Evolutionary conservation across 2,113 vertebrate genomes (phyloP), one percentile per base, ranked within the genome.

Genomic region (Brachionichthys hirsutus): DNA sequence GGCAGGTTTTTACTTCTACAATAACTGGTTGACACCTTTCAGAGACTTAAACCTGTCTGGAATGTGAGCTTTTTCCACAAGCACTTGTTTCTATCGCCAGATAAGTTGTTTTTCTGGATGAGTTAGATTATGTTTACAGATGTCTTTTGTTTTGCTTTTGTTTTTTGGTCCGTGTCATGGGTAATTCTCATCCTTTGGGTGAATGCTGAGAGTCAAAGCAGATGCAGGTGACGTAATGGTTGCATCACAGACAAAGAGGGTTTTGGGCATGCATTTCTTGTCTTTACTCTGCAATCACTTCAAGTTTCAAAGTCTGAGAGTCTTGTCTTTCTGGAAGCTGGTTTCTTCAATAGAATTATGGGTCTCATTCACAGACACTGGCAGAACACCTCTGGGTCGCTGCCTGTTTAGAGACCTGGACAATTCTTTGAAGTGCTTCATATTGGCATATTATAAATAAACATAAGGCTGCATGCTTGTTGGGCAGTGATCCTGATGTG

Each of bases 381-480:
- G 40, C 10, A 61, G 57, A 58, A 48, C 43, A 72, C 77, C 67
- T 65, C n/a, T 35, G 1, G 13, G 36, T 18, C 7, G 9, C 20
- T 20, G n/a, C 40, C 48, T 72, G 30, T 57, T 36, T 54, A 6
- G 11, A 24, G 20, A 24, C 53, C 56, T 57, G 69, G 75, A 80
- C 80, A 64, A 58, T 70, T 68, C 85, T 85, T 88, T 86, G 83
- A 86, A 85, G 82, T 82, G 61, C 62, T 65, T 43, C 40, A 49
- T 78, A 82, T 83, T 66, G 75, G 54, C 62, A 67, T 51, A 65
- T 85, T 69, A 84, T 85, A 49, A 62, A 85, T 85, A 89, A 83
- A 83, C 74, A 85, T 83, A 19, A 77, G 62, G 46, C 50, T 49
- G 48, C 38, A 50, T 55, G 76, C 75, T 69, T 61, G 54, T 54